phyloP scores from a whole-genome alignment of 1,140 invertebrate genomes.

The Doryteuthis pealeii region DNA sequence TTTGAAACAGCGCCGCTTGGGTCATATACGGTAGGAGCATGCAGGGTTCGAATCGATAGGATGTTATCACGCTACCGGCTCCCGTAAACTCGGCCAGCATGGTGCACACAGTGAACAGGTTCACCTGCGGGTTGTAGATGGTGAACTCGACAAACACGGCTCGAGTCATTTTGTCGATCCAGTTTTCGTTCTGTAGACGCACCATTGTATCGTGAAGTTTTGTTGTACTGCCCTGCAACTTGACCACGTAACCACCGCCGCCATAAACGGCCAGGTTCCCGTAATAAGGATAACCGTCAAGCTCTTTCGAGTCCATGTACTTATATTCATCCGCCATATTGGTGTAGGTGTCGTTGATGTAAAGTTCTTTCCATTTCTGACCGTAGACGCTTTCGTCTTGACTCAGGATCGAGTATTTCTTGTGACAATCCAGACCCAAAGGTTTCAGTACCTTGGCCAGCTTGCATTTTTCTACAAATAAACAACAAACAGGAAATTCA shows the following conservation, averaged over 20 bases:
- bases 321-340: slow-evolving; percentile 52
- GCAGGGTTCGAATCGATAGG: slow-evolving; percentile 62
- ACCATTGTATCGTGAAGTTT: slow-evolving; percentile 53
- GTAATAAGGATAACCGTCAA: slow-evolving; percentile 62
- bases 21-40: slow-evolving; percentile 53
- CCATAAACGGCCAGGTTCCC: slow-evolving; percentile 61
- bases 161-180: slow-evolving; percentile 65
- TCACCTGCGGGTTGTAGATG: slow-evolving; percentile 65
- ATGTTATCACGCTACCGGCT: slow-evolving; percentile 62
- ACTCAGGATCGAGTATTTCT: slow-evolving; percentile 42
- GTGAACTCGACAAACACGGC: slow-evolving; percentile 67
- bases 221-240: slow-evolving; percentile 57
- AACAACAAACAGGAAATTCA: slow-evolving; percentile 7
- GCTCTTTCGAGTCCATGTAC: slow-evolving; percentile 47
- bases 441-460: slow-evolving; percentile 38
- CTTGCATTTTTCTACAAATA: slow-evolving; percentile 45
- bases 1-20: slow-evolving; percentile 46
- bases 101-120: slow-evolving; percentile 63
- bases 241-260: slow-evolving; percentile 66
- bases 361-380: slow-evolving; percentile 49
- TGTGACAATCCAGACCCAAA: slow-evolving; percentile 53
- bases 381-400: slow-evolving; percentile 52
- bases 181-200: slow-evolving; percentile 57
- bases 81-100: slow-evolving; percentile 64
- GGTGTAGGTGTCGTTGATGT: slow-evolving; percentile 30